These are phyloP conservation scores for Glareola pratincola DNA, from an alignment of 2,113 vertebrate genomes.

Conservation along the genomic window DNA sequence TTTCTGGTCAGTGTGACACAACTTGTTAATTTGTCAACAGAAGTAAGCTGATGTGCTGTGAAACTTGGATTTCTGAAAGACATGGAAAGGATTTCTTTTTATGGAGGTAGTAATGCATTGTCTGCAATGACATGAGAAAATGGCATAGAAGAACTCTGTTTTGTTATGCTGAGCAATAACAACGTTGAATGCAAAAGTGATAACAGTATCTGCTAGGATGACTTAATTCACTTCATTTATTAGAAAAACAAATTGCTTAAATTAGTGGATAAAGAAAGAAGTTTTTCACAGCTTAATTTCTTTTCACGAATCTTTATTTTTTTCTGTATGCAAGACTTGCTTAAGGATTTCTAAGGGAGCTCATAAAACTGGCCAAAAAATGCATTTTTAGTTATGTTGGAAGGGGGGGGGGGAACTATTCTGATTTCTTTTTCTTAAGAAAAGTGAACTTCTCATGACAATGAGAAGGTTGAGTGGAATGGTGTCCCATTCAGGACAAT, in stretches of 20 bases:
- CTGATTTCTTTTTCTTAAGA: neutral
- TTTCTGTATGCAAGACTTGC: neutral
- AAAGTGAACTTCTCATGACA: neutral
- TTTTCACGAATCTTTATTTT: neutral
- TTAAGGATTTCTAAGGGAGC: neutral
- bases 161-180: neutral
- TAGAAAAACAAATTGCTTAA: neutral
- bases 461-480: neutral
- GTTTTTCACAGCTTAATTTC: neutral
- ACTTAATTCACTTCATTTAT: neutral
- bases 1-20: neutral
- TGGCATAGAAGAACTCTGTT: neutral
- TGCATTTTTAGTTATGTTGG: neutral
- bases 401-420: neutral
- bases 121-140: neutral
- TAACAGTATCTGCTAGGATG: neutral
- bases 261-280: neutral
- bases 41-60: neutral
- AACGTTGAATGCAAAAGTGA: neutral
- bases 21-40: neutral
- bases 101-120: neutral
- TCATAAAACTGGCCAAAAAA: neutral
- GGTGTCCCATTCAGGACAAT: neutral
- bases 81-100: neutral
- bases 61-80: neutral